Conservation (phyloP, 2,888 invertebrate species). For the Cheilosia variabilis region DNA sequence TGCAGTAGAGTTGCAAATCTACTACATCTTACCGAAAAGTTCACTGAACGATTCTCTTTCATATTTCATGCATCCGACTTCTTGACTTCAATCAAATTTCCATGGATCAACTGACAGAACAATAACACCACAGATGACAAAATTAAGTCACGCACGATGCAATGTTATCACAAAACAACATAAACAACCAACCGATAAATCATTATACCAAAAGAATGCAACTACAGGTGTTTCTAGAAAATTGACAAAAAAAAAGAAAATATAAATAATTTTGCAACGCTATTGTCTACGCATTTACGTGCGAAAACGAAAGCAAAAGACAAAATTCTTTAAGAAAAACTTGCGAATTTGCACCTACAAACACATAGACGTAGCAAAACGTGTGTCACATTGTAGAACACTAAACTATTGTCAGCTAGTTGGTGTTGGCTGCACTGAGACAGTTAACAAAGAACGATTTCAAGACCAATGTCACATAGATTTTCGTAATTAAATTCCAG, state of each 20-base stretch:
- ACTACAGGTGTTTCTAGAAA: conserved; percentile 31
- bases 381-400: not conserved
- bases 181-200: conserved; percentile 11
- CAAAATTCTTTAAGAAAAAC: not conserved
- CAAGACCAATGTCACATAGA: conserved; percentile 59
- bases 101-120: conserved; percentile 1
- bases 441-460: conserved; percentile 65
- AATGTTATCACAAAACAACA: conserved; percentile 47
- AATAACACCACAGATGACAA: conserved; percentile 1
- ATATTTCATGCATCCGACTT: conserved; percentile 16
- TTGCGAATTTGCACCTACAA: conserved; percentile 6
- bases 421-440: conserved; percentile 20
- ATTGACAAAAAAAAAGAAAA: not conserved
- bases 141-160: conserved; percentile 58
- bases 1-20: not conserved
- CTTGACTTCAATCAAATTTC: conserved; percentile 12
- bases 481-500: conserved; percentile 67
- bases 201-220: conserved; percentile 42
- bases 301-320: conserved; percentile 8
- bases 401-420: conserved; percentile 22
- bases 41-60: not conserved
- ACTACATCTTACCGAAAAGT: not conserved
- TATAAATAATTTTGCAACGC: not conserved
- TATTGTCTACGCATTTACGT: conserved; percentile 38
- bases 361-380: not conserved